Evolutionary conservation across 2,888 invertebrate species (phyloP), one percentile per base, ranked within the genome.

Genomic region (Sinhomidia bicolor): DNA sequence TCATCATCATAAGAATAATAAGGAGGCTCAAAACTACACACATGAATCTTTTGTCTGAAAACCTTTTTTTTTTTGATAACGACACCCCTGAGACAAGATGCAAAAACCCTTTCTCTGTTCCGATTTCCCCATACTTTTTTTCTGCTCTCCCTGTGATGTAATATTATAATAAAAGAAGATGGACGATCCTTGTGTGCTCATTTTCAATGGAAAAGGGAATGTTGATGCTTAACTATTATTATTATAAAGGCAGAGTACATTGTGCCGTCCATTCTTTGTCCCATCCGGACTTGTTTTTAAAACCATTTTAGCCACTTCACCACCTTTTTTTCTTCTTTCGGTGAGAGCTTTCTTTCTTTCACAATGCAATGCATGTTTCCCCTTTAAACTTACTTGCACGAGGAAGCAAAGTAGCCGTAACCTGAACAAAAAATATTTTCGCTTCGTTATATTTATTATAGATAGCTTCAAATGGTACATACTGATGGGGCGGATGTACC

Each of bases 61-160:
- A 76, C 17, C 68, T 65, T 86, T 71, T 68, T 85, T 82, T 20
- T 62, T 81, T 62, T 74, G 74, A 62, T 81, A 87, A 87, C 87
- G 87, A 87, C 81, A 62, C 87, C 87, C 87, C 36, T 51, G 87
- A 87, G 87, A 81, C 87, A 76, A 81, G 51, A 86, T 80, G 81
- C 81, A 81, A 81, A 85, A 87, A 87, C 81, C 87, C 87, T 87
- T 87, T 87, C 71, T 60, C 80, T 87, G 87, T 87, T 81, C 44
- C 44, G 44, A 71, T 71, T 80, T 60, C 76, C 36, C 60, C 71
- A 29, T 36, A 29, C 32, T 47, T 36, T 74, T 65, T 80, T 41
- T 36, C 29, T 26, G 60, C 41, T 20, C 65, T 23, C 36, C 12
- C 23, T 57, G 41, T 62, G 60, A 85, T 85, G 20, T 54, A 85